These are phyloP conservation scores for Pogona vitticeps DNA, from an alignment of 2,113 vertebrate genomes.

Conservation along the genomic window DNA sequence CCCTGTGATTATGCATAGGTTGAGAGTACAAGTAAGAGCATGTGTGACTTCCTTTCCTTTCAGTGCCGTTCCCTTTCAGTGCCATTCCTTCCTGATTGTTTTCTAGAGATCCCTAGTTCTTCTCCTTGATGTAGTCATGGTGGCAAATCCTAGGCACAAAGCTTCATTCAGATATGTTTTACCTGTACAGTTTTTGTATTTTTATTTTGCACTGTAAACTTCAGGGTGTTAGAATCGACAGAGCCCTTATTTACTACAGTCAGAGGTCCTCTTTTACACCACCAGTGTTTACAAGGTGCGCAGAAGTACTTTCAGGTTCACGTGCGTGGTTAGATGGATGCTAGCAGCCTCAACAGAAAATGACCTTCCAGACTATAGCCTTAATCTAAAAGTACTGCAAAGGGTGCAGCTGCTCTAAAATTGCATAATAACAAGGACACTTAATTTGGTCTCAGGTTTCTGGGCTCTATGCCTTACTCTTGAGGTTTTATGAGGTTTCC, in stretches of 20 bases:
- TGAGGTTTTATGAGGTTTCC: conserved; percentile 66
- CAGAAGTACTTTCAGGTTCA: neutral
- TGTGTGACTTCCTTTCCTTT: neutral
- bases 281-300: neutral
- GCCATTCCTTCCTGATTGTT: neutral
- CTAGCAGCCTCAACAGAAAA: neutral
- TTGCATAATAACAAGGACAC: conserved; percentile 52
- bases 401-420: neutral
- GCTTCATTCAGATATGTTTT: no score
- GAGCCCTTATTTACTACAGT: neutral
- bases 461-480: conserved; percentile 31
- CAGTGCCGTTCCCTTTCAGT: neutral
- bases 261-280: neutral
- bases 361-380: fast-evolving
- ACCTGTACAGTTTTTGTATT: neutral
- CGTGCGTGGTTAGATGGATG: neutral
- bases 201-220: neutral
- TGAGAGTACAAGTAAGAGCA: neutral
- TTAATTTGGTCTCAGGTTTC: conserved; percentile 18
- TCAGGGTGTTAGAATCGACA: neutral
- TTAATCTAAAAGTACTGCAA: conserved; percentile 18
- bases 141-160: no score
- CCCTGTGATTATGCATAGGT: neutral
- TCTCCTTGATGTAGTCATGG: neutral
- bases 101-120: neutral